phyloP scores from a whole-genome alignment of 2,797 vertebrate genomes.

The Myiotriccus ornatus region DNA sequence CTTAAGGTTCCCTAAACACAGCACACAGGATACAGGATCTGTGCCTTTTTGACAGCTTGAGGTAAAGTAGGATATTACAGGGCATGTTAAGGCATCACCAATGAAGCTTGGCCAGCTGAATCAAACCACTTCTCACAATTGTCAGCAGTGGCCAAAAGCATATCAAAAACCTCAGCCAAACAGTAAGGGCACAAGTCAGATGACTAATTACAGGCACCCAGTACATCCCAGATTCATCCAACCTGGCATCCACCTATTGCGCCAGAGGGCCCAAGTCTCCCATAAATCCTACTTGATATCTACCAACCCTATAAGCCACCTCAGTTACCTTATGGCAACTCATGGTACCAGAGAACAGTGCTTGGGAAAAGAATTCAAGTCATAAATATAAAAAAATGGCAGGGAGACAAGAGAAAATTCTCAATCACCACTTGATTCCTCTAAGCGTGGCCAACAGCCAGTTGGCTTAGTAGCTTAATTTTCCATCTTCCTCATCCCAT shows the following conservation, averaged over 20 bases:
- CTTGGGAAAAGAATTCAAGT: background rate
- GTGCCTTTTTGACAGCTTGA: background rate
- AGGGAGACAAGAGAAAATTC: background rate
- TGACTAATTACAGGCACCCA: background rate
- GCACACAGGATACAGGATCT: background rate
- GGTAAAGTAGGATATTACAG: background rate
- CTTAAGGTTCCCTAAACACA: background rate
- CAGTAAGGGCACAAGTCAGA: background rate
- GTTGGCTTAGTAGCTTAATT: background rate
- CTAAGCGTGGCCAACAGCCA: background rate
- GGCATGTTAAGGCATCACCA: background rate
- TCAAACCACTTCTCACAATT: background rate
- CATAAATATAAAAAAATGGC: background rate
- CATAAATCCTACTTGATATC: background rate
- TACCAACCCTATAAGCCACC: background rate
- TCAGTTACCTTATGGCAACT: background rate
- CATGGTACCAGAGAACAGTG: background rate
- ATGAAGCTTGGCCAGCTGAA: background rate
- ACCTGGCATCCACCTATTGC: background rate
- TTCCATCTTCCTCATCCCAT: background rate
- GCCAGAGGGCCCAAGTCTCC: background rate
- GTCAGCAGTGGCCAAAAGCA: background rate
- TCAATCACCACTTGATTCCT: background rate
- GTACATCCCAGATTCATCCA: background rate
- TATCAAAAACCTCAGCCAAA: background rate